A percentile compares a stretch with the other conserved stretches of the same genome.
phyloP scores from a whole-genome alignment of 1,140 invertebrate species.

The Diorhabda elongata region DNA sequence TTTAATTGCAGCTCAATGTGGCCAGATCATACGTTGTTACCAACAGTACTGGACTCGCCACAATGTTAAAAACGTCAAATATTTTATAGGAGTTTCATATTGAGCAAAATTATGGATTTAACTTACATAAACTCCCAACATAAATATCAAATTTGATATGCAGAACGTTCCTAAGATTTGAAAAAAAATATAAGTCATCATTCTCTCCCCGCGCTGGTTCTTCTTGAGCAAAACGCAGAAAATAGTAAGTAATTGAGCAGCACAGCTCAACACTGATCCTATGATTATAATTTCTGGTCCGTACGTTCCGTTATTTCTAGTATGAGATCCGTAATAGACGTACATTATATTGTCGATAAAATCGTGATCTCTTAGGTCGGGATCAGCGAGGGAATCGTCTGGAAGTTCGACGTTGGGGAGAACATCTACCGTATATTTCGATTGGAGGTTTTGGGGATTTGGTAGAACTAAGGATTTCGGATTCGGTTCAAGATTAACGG shows the following conservation, averaged over 20 bases:
- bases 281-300: constrained; percentile 46
- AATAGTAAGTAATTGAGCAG: constrained; percentile 44
- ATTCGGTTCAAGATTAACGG: constrained; percentile 26
- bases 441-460: constrained; percentile 40
- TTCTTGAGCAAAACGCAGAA: constrained; percentile 43
- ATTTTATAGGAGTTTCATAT: background rate
- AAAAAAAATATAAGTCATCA: constrained; percentile 42
- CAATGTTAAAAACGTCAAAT: too few species aligned
- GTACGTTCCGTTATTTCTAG: constrained; percentile 40
- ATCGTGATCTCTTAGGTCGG: constrained; percentile 51
- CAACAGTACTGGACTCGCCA: too few species aligned
- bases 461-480: constrained; percentile 43
- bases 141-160: constrained; percentile 48
- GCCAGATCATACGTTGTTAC: too few species aligned
- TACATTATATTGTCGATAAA: constrained; percentile 58
- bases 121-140: constrained; percentile 52
- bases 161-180: constrained; percentile 44
- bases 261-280: constrained; percentile 44
- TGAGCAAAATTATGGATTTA: background rate
- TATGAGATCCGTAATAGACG: constrained; percentile 53
- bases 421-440: constrained; percentile 39
- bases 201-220: constrained; percentile 38
- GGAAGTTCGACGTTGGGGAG: constrained; percentile 43
- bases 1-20: too few species aligned
- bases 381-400: constrained; percentile 43